A percentile compares a stretch with the other conserved stretches of the same genome.
These are phyloP conservation scores for Saimiri boliviensis DNA, from an alignment of 2,113 vertebrate genomes.

Conservation along the genomic window DNA sequence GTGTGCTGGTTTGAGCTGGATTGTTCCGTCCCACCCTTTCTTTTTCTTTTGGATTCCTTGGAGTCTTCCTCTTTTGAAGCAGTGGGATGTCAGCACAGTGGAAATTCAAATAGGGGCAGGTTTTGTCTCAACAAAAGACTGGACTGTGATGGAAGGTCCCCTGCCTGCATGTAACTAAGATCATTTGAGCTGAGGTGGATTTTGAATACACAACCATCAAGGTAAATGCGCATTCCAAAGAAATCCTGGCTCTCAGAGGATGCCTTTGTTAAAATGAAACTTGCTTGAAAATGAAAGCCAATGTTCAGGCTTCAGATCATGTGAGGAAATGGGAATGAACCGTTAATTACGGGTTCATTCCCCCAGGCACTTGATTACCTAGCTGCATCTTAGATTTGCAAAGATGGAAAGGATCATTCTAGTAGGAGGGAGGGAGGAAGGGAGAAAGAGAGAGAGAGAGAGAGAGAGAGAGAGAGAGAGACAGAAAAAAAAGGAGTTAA, in stretches of 20 bases:
- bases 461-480: too few relatives aligned
- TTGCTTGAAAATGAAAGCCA: neutral
- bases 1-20: neutral
- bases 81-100: neutral
- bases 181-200: neutral
- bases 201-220: neutral
- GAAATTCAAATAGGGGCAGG: neutral
- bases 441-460: too few relatives aligned
- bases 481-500: neutral
- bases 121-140: neutral
- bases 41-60: neutral
- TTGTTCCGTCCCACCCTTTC: accelerated
- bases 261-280: neutral
- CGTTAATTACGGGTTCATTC: neutral
- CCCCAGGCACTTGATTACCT: neutral
- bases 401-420: neutral
- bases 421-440: neutral
- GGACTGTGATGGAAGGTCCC: neutral
- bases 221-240: neutral
- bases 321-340: neutral
- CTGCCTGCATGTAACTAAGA: neutral
- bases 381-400: neutral
- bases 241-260: neutral
- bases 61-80: neutral
- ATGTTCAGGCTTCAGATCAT: neutral